Conservation (phyloP, 2,888 invertebrate species). For the Sipunculus nudus region DNA sequence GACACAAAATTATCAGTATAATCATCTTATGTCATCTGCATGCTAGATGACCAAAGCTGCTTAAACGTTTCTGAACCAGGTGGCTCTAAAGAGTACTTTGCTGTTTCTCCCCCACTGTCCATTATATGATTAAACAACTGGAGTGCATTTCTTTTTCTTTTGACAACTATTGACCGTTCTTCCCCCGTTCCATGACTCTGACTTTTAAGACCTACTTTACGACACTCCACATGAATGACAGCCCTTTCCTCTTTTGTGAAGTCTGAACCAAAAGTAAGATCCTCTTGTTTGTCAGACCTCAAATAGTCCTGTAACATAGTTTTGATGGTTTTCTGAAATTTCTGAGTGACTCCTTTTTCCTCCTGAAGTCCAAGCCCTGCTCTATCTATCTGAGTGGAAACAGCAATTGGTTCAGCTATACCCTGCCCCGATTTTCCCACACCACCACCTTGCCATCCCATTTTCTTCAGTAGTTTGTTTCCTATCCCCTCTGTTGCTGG, state of each 20-base stretch:
- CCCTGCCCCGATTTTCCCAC: slow-evolving; percentile 74
- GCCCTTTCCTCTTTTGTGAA: slow-evolving; percentile 68
- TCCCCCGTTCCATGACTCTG: slow-evolving; percentile 69
- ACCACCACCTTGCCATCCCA: slow-evolving; percentile 81
- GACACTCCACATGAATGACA: slow-evolving; percentile 63
- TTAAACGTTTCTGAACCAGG: too few species aligned
- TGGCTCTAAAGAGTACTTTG: slow-evolving; percentile 26
- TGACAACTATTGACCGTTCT: slow-evolving; percentile 69
- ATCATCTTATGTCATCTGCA: too few species aligned
- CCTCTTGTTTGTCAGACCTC: slow-evolving; percentile 55
- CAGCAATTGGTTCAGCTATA: slow-evolving; percentile 72
- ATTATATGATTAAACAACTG: slow-evolving; percentile 68
- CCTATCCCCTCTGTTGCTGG: slow-evolving; percentile 68
- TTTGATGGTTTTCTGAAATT: slow-evolving; percentile 52
- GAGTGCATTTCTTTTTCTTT: slow-evolving; percentile 67
- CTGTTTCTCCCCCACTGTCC: slow-evolving; percentile 32
- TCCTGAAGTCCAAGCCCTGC: slow-evolving; percentile 58
- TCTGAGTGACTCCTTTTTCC: slow-evolving; percentile 43
- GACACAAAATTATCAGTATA: too few species aligned
- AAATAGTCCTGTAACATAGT: slow-evolving; percentile 59
- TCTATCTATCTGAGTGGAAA: slow-evolving; percentile 49
- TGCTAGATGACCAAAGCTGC: too few species aligned
- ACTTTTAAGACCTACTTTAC: slow-evolving; percentile 69
- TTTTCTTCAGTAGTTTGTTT: slow-evolving; percentile 73
- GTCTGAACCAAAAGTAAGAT: slow-evolving; percentile 66